phyloP scores from a whole-genome alignment of 2,797 vertebrate genomes.

The Emys orbicularis region DNA sequence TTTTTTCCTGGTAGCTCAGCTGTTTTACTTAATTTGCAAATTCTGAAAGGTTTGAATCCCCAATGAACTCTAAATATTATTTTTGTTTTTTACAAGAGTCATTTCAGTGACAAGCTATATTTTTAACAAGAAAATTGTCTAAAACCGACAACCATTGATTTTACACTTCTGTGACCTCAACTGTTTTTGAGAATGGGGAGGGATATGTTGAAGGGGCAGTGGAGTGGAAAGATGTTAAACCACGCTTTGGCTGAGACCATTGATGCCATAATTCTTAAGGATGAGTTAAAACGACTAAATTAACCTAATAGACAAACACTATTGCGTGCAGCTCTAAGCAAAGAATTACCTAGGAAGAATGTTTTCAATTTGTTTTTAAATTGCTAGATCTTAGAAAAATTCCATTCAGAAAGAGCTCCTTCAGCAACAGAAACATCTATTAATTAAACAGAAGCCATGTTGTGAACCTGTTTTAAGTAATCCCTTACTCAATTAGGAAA shows the following conservation, averaged over 20 bases:
- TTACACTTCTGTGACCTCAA: background rate
- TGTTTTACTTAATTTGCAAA: background rate
- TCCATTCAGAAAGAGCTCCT: background rate
- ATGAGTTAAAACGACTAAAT: background rate
- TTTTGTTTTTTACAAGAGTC: accelerated
- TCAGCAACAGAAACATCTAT: background rate
- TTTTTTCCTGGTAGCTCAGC: background rate
- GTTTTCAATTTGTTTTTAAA: background rate
- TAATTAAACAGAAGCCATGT: background rate
- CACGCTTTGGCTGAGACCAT: background rate
- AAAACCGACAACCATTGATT: background rate
- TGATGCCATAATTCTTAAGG: background rate
- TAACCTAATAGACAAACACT: background rate
- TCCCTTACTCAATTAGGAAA: background rate
- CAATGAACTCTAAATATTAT: background rate
- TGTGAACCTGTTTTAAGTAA: background rate
- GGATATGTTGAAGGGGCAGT: background rate
- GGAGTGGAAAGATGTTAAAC: background rate
- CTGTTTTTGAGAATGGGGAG: accelerated
- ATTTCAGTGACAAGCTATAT: background rate
- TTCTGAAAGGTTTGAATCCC: background rate
- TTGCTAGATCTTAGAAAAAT: background rate
- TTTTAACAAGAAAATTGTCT: background rate
- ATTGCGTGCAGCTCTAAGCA: background rate
- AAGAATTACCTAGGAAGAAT: background rate